These are phyloP conservation scores for Teleogryllus oceanicus DNA, from an alignment of 2,888 invertebrate genomes.

Conservation along the genomic window DNA sequence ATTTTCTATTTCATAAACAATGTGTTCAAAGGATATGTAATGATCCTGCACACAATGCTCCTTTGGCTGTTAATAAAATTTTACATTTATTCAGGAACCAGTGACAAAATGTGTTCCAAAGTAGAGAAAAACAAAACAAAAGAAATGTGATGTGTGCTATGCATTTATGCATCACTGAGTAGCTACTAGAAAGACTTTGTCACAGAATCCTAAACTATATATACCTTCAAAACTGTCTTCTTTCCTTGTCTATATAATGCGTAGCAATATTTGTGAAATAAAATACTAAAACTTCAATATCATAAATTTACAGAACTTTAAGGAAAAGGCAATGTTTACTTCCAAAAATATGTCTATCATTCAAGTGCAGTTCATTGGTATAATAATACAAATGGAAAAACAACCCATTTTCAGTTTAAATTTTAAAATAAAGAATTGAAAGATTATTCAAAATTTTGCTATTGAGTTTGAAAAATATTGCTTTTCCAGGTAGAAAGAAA, in stretches of 20 bases:
- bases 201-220: neutral
- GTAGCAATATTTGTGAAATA: neutral
- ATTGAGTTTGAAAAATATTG: neutral
- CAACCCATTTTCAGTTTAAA: neutral
- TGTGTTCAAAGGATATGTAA: too few relatives aligned
- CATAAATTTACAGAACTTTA: neutral
- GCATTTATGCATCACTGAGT: neutral
- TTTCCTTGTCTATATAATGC: constrained; percentile 3
- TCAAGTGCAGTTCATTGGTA: neutral
- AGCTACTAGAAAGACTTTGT: constrained; percentile 4
- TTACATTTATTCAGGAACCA: neutral
- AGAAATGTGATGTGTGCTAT: neutral
- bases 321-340: constrained; percentile 2
- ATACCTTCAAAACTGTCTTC: neutral
- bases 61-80: too few relatives aligned
- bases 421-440: neutral
- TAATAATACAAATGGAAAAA: neutral
- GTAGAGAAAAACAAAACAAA: neutral
- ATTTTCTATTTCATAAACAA: too few relatives aligned
- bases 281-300: neutral
- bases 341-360: constrained; percentile 22
- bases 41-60: too few relatives aligned
- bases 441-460: constrained; percentile 4
- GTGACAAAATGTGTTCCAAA: neutral
- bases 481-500: constrained; percentile 1